Percentiles rank a stretch among this genome's conserved stretches.
Evolutionary conservation across 2,113 vertebrate genomes (phyloP).

Genomic region (Panthera leo): DNA sequence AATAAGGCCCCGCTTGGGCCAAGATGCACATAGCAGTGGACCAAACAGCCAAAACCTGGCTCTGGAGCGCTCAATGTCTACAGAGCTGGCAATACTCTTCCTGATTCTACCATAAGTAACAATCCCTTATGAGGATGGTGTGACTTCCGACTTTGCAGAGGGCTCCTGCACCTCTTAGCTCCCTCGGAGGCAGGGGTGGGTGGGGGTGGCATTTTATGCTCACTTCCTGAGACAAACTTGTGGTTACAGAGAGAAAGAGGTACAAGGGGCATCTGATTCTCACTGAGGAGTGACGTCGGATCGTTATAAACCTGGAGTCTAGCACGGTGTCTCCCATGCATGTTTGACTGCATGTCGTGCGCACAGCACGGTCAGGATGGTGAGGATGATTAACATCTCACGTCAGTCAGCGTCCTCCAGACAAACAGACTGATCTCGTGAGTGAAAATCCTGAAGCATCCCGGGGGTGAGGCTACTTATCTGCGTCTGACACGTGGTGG

Average conservation of each 20-base stretch:
- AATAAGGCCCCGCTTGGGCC: neutral
- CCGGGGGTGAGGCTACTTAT: too few species aligned
- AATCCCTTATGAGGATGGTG: neutral
- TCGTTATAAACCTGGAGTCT: neutral
- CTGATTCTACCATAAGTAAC: neutral
- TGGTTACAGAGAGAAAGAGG: neutral
- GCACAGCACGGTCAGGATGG: too few species aligned
- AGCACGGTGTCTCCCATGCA: neutral
- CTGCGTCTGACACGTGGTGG: too few species aligned
- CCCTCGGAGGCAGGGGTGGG: neutral
- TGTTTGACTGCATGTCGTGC: neutral
- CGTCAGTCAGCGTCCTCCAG: neutral
- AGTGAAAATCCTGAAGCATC: neutral
- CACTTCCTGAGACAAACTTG: neutral
- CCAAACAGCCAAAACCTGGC: neutral
- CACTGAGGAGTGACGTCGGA: neutral
- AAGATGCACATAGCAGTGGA: fast-evolving
- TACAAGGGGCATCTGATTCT: neutral
- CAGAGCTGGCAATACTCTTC: neutral
- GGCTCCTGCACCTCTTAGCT: neutral
- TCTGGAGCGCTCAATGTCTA: neutral
- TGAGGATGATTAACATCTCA: neutral
- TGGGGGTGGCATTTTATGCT: fast-evolving
- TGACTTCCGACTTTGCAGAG: neutral
- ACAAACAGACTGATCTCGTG: neutral